These are phyloP conservation scores for Stegophylla sp. DNA, from an alignment of 2,888 invertebrate species.

Conservation along the genomic window DNA sequence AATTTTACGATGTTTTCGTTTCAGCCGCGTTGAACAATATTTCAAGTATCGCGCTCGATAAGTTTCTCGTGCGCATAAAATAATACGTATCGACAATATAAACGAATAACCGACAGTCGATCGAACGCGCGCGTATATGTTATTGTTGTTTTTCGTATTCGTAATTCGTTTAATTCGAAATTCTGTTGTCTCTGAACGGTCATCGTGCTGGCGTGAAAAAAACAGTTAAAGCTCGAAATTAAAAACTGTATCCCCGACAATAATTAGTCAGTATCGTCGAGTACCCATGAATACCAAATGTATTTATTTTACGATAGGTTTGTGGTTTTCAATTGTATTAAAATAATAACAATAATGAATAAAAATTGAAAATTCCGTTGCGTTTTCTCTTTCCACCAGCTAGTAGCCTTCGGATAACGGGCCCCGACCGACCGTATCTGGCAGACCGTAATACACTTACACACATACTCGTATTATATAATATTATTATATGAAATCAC, in stretches of 20 bases:
- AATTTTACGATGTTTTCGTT: conserved; percentile 24
- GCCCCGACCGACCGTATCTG: conserved; percentile 35
- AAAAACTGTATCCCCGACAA: neutral
- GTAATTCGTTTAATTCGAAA: conserved; percentile 18
- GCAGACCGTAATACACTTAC: conserved; percentile 21
- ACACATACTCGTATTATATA: neutral
- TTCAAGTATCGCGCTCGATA: neutral
- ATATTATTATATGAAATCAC: conserved; percentile 22
- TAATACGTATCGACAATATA: neutral
- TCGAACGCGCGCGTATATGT: no score
- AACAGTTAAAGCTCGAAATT: neutral
- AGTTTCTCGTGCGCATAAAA: conserved; percentile 1
- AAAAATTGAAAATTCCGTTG: no score
- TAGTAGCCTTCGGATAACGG: conserved; percentile 14
- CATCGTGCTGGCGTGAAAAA: neutral
- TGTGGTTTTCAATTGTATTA: neutral
- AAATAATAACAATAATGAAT: neutral
- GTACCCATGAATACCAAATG: neutral
- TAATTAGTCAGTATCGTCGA: no score
- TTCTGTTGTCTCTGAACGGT: neutral
- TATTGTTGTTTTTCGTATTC: conserved; percentile 8
- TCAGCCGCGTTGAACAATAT: conserved; percentile 9
- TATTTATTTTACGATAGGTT: no score
- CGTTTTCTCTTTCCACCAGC: neutral
- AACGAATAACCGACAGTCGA: conserved; percentile 16